Evolutionary conservation across 2,113 vertebrate species (phyloP).

Genomic region (Mugil cephalus): DNA sequence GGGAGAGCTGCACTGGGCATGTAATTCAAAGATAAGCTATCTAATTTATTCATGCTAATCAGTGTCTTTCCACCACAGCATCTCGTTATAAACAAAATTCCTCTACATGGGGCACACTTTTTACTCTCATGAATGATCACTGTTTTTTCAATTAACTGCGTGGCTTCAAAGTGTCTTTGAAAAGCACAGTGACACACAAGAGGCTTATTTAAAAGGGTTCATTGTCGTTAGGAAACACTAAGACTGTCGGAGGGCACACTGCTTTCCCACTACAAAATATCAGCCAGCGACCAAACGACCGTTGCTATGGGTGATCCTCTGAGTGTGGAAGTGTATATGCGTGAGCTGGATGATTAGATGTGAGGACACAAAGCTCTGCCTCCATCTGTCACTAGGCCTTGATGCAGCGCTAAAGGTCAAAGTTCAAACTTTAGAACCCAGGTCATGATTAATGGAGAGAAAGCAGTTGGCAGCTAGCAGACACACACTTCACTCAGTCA

Average conservation of each 20-base stretch:
- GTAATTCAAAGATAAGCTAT: constrained; percentile 80
- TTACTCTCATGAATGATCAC: constrained; percentile 46
- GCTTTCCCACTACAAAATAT: constrained; percentile 47
- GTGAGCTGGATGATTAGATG: constrained; percentile 65
- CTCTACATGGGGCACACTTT: constrained; percentile 41
- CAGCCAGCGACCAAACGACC: constrained; percentile 49
- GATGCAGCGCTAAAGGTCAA: constrained; percentile 69
- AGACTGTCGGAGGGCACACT: constrained; percentile 1
- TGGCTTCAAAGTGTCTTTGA: constrained; percentile 48
- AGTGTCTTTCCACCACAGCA: constrained; percentile 62
- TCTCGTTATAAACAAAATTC: constrained; percentile 72
- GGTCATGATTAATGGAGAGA: constrained; percentile 74
- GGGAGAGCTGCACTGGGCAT: constrained; percentile 70
- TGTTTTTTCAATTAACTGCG: constrained; percentile 69
- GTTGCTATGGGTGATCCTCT: constrained; percentile 54
- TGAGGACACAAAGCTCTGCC: constrained; percentile 62
- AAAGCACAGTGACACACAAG: constrained; percentile 5
- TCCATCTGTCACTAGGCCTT: constrained; percentile 76
- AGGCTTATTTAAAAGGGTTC: constrained; percentile 43
- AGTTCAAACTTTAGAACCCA: constrained; percentile 69
- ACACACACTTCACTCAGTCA: constrained; percentile 33
- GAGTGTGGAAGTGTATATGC: constrained; percentile 5
- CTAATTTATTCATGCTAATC: constrained; percentile 81
- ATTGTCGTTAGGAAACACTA: constrained; percentile 32
- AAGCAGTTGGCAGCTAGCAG: constrained; percentile 59